Evolutionary conservation across 2,113 vertebrate species (phyloP).

Genomic region (Callopanchax toddi): DNA sequence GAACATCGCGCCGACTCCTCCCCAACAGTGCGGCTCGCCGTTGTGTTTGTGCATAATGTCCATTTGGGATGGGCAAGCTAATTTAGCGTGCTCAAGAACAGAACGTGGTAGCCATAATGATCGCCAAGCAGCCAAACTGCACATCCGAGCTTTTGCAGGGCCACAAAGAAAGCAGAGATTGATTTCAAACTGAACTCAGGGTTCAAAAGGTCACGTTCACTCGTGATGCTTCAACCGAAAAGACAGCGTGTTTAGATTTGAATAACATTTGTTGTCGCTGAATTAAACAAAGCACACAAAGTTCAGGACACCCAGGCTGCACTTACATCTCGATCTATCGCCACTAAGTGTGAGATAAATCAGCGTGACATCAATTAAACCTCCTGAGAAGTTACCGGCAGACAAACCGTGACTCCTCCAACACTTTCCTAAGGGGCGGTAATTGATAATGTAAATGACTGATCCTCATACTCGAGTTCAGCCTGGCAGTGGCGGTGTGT

Average conservation of each 20-base stretch:
- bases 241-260: too few species aligned
- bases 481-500: constrained; percentile 54
- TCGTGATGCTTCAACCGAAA: constrained; percentile 5
- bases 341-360: background rate
- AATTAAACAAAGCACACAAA: background rate
- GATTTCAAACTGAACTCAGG: constrained; percentile 41
- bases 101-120: constrained; percentile 57
- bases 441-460: constrained; percentile 72
- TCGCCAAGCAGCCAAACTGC: constrained; percentile 47
- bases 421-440: constrained; percentile 43
- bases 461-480: constrained; percentile 28
- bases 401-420: constrained; percentile 33
- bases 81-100: constrained; percentile 60
- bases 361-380: background rate
- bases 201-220: constrained; percentile 49
- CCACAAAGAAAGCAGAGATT: constrained; percentile 32
- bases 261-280: background rate
- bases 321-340: background rate
- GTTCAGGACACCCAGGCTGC: background rate
- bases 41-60: constrained; percentile 63
- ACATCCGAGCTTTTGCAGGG: constrained; percentile 46
- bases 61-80: constrained; percentile 69
- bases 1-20: constrained; percentile 68
- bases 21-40: constrained; percentile 59
- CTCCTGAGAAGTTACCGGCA: constrained; percentile 14